phyloP scores from a whole-genome alignment of 1,140 invertebrate genomes.

The Caerostris extrusa region DNA sequence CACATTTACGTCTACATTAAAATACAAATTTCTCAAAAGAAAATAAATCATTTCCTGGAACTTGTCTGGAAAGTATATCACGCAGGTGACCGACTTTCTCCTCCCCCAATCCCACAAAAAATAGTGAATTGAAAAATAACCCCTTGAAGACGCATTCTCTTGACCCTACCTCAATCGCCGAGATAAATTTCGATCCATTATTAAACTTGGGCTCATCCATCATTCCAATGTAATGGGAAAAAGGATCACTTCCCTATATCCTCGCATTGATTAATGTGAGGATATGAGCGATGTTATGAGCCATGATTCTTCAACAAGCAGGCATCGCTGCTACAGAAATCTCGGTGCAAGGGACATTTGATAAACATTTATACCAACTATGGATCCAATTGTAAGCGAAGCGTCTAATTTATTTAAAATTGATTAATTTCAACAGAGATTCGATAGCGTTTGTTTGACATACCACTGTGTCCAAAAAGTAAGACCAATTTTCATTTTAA shows the following conservation, averaged over 20 bases:
- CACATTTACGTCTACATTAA: no score
- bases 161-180: background rate
- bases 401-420: background rate
- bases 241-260: background rate
- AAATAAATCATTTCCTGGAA: no score
- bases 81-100: background rate
- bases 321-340: background rate
- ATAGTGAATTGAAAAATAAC: background rate
- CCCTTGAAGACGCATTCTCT: background rate
- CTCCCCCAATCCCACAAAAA: no score
- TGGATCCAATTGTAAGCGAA: background rate
- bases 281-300: background rate
- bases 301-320: background rate
- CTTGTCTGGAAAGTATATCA: background rate
- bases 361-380: background rate
- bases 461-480: no score
- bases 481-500: no score
- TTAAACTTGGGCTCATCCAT: background rate
- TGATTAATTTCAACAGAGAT: no score
- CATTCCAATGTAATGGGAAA: background rate
- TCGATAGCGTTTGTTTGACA: no score
- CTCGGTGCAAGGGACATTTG: background rate
- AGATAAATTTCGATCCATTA: background rate
- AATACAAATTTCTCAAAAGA: no score
- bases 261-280: background rate